Conservation (phyloP, 2,797 vertebrate species). For the Bucorvus abyssinicus region DNA sequence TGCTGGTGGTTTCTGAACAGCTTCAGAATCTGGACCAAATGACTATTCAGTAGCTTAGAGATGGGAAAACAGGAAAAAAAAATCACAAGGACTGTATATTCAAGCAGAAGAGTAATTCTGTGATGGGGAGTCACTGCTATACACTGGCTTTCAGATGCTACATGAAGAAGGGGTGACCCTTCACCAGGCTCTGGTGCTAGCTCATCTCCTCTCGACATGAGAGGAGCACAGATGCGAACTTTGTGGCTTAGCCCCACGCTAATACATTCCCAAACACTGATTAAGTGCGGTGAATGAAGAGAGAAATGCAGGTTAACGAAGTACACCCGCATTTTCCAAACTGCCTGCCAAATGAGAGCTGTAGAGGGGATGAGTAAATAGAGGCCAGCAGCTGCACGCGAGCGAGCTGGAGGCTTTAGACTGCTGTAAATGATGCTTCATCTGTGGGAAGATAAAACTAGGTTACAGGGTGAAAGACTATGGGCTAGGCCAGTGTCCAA, state of each 20-base stretch:
- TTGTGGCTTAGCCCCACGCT: neutral
- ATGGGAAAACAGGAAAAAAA: neutral
- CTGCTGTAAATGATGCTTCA: neutral
- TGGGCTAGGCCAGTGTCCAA: neutral
- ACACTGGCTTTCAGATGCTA: neutral
- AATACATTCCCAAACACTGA: conserved; percentile 16
- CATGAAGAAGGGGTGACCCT: neutral
- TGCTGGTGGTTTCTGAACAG: conserved; percentile 1
- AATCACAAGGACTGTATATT: neutral
- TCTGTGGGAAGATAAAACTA: neutral
- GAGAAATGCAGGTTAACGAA: conserved; percentile 29
- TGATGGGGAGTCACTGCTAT: neutral
- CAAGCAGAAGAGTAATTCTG: neutral
- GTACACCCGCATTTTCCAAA: neutral
- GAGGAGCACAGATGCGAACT: conserved; percentile 17
- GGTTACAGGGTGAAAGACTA: neutral
- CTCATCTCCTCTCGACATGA: neutral
- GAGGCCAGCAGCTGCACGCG: neutral
- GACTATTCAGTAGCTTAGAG: neutral
- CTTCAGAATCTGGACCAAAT: neutral
- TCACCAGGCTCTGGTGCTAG: neutral
- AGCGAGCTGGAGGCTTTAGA: neutral
- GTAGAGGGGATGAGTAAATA: neutral
- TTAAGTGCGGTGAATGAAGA: conserved; percentile 17
- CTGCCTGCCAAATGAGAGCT: conserved; percentile 17